Evolutionary conservation across 1,140 invertebrate species (phyloP).

Genomic region (Tetranychus cinnabarinus): DNA sequence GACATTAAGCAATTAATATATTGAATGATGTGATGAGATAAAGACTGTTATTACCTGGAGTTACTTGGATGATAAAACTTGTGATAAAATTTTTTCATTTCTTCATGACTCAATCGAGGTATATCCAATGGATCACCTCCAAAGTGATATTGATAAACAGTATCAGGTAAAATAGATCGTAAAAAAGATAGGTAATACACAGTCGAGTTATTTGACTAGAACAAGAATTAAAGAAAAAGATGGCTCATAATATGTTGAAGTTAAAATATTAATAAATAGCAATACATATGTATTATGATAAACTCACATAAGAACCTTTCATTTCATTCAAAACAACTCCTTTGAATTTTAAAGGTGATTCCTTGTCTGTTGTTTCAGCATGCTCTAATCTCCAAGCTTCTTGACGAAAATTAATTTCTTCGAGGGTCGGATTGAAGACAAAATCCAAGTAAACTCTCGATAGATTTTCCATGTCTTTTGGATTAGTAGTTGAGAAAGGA

Average conservation of each 20-base stretch:
- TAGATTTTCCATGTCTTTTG: slow-evolving; percentile 40
- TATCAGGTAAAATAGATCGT: slow-evolving; percentile 51
- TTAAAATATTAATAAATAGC: too few relatives aligned
- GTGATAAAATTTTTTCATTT: slow-evolving; percentile 58
- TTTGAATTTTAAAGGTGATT: slow-evolving; percentile 50
- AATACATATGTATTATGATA: too few relatives aligned
- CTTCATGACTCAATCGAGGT: slow-evolving; percentile 49
- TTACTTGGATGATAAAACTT: slow-evolving; percentile 81
- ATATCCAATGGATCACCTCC: slow-evolving; percentile 72
- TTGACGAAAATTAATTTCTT: slow-evolving; percentile 58
- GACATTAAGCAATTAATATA: background rate
- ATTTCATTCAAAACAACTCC: slow-evolving; percentile 95
- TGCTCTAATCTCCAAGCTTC: slow-evolving; percentile 87
- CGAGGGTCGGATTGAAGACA: slow-evolving; percentile 55
- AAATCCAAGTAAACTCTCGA: slow-evolving; percentile 59
- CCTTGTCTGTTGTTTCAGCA: slow-evolving; percentile 38
- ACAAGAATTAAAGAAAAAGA: too few relatives aligned
- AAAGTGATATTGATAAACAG: slow-evolving; percentile 62
- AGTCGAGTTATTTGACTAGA: slow-evolving; percentile 4
- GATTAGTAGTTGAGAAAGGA: slow-evolving; percentile 77
- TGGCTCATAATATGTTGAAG: too few relatives aligned
- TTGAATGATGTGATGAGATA: background rate
- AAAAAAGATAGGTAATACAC: slow-evolving; percentile 37
- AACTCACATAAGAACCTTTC: slow-evolving; percentile 68
- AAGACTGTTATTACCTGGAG: slow-evolving; percentile 25